These are phyloP conservation scores for Poeciliopsis turneri DNA, from an alignment of 2,797 vertebrate species.

Conservation along the genomic window DNA sequence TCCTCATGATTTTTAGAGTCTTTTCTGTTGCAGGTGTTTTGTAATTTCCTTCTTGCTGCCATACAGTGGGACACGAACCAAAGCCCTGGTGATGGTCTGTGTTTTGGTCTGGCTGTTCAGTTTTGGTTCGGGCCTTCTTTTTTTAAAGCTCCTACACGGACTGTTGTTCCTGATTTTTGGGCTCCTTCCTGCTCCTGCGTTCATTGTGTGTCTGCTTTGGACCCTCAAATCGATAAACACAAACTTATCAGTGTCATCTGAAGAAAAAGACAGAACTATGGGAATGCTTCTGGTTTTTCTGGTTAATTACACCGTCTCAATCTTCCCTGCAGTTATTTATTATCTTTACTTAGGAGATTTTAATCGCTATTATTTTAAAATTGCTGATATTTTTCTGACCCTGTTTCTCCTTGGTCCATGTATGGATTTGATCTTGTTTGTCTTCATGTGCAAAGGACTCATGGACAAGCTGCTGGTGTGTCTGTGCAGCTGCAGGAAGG, in stretches of 20 bases:
- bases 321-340: rapidly evolving
- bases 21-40: slow-evolving; percentile 16
- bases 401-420: not conserved
- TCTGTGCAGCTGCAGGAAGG: slow-evolving; percentile 4
- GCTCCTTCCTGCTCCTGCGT: not conserved
- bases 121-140: not conserved
- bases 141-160: rapidly evolving
- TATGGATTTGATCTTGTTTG: not conserved
- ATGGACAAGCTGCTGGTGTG: not conserved
- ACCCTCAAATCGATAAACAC: not conserved
- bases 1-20: not conserved
- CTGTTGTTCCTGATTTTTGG: not conserved
- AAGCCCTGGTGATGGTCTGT: not conserved
- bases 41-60: not conserved
- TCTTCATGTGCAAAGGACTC: not conserved
- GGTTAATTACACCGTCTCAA: slow-evolving; percentile 11
- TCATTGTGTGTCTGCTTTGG: slow-evolving; percentile 1
- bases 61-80: not conserved
- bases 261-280: slow-evolving; percentile 18
- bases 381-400: not conserved
- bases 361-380: not conserved
- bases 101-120: not conserved
- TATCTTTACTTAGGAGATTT: rapidly evolving
- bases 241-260: slow-evolving; percentile 10
- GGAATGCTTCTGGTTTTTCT: slow-evolving; percentile 5